Evolutionary conservation across 1,140 invertebrate species (phyloP).

Genomic region (Procambarus clarkii): DNA sequence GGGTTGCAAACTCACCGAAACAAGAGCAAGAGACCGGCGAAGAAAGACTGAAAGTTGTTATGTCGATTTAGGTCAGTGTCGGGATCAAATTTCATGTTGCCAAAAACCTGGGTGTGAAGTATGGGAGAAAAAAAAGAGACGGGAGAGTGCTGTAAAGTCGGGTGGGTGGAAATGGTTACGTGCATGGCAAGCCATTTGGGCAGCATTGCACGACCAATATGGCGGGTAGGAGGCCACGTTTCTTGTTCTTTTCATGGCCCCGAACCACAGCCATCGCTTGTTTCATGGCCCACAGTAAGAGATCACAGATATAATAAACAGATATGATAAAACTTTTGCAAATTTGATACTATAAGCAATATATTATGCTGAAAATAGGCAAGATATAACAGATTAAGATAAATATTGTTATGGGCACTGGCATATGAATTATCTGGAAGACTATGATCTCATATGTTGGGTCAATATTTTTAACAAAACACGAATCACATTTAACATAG

Average conservation of each 20-base stretch:
- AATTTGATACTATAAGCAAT: neutral
- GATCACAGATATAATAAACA: neutral
- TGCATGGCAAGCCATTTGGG: conserved; percentile 26
- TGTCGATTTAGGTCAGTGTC: conserved; percentile 93
- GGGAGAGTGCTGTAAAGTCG: conserved; percentile 45
- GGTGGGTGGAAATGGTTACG: conserved; percentile 44
- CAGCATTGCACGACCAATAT: conserved; percentile 36
- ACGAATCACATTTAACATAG: conserved; percentile 47
- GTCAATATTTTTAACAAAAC: conserved; percentile 30
- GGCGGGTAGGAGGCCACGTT: conserved; percentile 60
- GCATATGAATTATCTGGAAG: neutral
- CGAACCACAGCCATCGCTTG: conserved; percentile 58
- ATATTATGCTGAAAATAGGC: neutral
- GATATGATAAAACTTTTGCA: neutral
- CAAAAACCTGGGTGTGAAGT: conserved; percentile 84
- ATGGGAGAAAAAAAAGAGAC: conserved; percentile 53
- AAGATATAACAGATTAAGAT: neutral
- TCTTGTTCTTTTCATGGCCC: conserved; percentile 43
- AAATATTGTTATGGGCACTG: neutral
- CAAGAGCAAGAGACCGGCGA: conserved; percentile 93
- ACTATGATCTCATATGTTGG: conserved; percentile 9
- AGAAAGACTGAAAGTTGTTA: conserved; percentile 98
- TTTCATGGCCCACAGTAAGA: conserved; percentile 17
- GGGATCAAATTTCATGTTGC: conserved; percentile 93
- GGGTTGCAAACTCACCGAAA: conserved; percentile 88